Evolutionary conservation across 2,888 invertebrate genomes (phyloP).

Genomic region (Drosophila neotestacea): DNA sequence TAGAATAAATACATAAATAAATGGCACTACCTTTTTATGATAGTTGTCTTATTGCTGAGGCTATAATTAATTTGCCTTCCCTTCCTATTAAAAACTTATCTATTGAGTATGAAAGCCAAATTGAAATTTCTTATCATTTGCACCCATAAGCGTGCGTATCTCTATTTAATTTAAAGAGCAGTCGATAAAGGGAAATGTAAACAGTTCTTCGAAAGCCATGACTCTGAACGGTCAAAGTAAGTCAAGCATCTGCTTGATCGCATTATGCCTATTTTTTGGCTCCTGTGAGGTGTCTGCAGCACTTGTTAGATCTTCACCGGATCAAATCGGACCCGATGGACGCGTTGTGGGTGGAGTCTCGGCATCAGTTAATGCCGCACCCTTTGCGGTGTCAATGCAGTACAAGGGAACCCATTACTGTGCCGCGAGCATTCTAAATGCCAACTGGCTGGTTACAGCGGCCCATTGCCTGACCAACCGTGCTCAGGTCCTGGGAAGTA

Average conservation of each 20-base stretch:
- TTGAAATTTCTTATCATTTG: constrained; percentile 63
- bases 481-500: constrained; percentile 68
- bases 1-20: background rate
- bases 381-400: constrained; percentile 83
- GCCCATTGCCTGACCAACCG: constrained; percentile 81
- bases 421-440: constrained; percentile 81
- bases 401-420: constrained; percentile 77
- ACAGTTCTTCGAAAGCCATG: constrained; percentile 68
- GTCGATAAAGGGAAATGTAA: constrained; percentile 57
- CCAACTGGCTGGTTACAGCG: constrained; percentile 83
- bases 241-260: constrained; percentile 25
- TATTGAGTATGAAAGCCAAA: constrained; percentile 46
- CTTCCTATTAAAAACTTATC: constrained; percentile 63
- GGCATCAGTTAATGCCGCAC: constrained; percentile 76
- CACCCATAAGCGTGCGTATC: constrained; percentile 28
- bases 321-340: constrained; percentile 46
- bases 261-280: constrained; percentile 36
- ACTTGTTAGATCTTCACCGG: constrained; percentile 10
- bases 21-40: background rate
- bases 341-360: constrained; percentile 78
- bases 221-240: constrained; percentile 45
- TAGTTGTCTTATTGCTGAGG: background rate
- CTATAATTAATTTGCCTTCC: constrained; percentile 38
- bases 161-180: constrained; percentile 66
- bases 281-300: constrained; percentile 48